Percentiles rank a stretch among this genome's conserved stretches.
phyloP scores from a whole-genome alignment of 2,797 vertebrate genomes.

The Poeciliopsis infans region DNA sequence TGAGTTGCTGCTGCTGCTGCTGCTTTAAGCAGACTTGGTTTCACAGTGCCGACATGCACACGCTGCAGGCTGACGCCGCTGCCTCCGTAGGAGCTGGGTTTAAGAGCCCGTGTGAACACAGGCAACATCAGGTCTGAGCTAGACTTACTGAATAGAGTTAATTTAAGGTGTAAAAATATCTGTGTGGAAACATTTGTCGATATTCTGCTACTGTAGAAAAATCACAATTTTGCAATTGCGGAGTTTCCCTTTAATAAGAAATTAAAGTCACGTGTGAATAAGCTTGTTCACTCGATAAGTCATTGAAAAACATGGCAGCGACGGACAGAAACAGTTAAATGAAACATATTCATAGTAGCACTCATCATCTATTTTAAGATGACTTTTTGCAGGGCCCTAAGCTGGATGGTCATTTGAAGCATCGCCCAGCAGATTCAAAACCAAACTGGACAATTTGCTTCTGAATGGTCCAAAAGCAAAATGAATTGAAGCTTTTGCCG shows the following conservation, averaged over 20 bases:
- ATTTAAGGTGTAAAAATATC: neutral
- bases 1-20: slow-evolving; percentile 31
- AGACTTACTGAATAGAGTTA: neutral
- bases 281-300: no score
- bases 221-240: no score
- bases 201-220: neutral
- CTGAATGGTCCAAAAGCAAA: neutral
- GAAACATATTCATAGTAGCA: no score
- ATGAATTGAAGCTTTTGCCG: neutral
- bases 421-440: neutral
- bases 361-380: neutral
- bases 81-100: slow-evolving; percentile 21
- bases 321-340: neutral
- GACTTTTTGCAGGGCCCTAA: neutral
- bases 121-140: slow-evolving; percentile 13
- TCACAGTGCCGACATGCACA: slow-evolving; percentile 21
- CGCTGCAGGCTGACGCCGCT: slow-evolving; percentile 22
- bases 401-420: neutral
- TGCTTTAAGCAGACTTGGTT: slow-evolving; percentile 43
- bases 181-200: no score
- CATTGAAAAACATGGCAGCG: neutral
- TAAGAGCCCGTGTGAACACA: slow-evolving; percentile 25
- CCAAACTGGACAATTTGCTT: no score
- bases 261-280: no score
- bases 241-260: no score